phyloP scores from a whole-genome alignment of 2,888 invertebrate species.

The Melieria omissa region DNA sequence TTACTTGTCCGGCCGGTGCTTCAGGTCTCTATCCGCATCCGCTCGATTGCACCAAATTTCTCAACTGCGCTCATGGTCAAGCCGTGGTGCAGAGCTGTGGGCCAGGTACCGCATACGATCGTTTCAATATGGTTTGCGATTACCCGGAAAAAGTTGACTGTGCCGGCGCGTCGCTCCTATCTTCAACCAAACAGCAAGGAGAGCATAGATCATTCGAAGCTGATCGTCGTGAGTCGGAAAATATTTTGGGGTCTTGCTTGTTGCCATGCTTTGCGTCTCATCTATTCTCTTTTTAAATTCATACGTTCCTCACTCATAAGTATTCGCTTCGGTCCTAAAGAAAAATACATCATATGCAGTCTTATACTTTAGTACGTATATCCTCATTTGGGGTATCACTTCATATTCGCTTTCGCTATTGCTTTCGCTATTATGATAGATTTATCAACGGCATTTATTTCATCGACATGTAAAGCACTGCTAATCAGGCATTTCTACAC shows the following conservation, averaged over 20 bases:
- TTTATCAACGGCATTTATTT: no score
- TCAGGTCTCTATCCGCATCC: constrained; percentile 72
- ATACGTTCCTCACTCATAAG: no score
- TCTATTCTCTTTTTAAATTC: no score
- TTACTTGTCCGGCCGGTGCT: constrained; percentile 66
- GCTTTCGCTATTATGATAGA: neutral
- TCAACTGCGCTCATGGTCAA: constrained; percentile 73
- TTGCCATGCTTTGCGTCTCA: no score
- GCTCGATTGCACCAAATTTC: constrained; percentile 71
- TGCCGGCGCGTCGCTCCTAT: constrained; percentile 1
- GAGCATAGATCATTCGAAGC: neutral
- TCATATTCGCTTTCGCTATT: neutral
- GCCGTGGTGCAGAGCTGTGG: constrained; percentile 71
- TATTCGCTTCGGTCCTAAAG: no score
- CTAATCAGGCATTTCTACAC: neutral
- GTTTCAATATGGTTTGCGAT: constrained; percentile 69
- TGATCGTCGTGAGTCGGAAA: no score
- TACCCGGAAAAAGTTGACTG: constrained; percentile 51
- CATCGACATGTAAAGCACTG: neutral
- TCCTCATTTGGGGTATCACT: no score
- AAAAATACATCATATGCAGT: no score
- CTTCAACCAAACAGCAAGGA: neutral
- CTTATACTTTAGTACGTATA: no score
- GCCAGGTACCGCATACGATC: constrained; percentile 74
- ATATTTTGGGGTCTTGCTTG: no score